Evolutionary conservation across 2,888 invertebrate genomes (phyloP).

Genomic region (Abscondita cerata): DNA sequence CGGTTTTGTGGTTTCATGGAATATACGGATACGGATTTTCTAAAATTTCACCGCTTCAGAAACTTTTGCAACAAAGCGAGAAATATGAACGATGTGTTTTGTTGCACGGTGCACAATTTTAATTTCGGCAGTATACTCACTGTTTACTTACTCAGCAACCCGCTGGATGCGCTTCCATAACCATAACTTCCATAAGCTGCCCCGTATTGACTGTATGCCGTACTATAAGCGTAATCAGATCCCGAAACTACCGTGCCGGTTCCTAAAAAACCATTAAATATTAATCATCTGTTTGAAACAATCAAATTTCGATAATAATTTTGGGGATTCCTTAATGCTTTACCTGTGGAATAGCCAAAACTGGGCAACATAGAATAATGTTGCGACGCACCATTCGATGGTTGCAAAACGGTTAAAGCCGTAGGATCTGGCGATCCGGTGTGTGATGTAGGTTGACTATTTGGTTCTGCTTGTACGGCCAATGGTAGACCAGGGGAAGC

Average conservation of each 20-base stretch:
- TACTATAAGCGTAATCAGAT: constrained; percentile 74
- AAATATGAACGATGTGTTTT: constrained; percentile 1
- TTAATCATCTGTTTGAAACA: not conserved
- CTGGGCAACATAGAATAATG: constrained; percentile 72
- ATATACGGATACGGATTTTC: no score
- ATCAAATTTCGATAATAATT: no score
- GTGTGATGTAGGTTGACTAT: constrained; percentile 59
- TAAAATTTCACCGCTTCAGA: no score
- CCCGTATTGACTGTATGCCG: constrained; percentile 79
- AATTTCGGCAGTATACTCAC: constrained; percentile 61
- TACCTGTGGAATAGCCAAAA: constrained; percentile 74
- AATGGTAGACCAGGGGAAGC: constrained; percentile 62
- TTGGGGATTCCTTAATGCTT: constrained; percentile 1
- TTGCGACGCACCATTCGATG: constrained; percentile 63
- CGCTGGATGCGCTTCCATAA: constrained; percentile 69
- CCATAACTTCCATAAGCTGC: constrained; percentile 72
- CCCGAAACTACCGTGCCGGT: constrained; percentile 68
- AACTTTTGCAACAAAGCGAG: no score
- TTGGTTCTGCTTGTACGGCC: constrained; percentile 55
- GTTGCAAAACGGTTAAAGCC: constrained; percentile 65
- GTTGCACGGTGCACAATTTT: constrained; percentile 10
- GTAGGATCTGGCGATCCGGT: constrained; percentile 62
- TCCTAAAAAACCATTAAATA: constrained; percentile 54
- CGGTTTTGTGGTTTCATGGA: no score
- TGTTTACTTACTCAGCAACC: constrained; percentile 75